phyloP scores from a whole-genome alignment of 2,113 vertebrate species.

The Pica pica region DNA sequence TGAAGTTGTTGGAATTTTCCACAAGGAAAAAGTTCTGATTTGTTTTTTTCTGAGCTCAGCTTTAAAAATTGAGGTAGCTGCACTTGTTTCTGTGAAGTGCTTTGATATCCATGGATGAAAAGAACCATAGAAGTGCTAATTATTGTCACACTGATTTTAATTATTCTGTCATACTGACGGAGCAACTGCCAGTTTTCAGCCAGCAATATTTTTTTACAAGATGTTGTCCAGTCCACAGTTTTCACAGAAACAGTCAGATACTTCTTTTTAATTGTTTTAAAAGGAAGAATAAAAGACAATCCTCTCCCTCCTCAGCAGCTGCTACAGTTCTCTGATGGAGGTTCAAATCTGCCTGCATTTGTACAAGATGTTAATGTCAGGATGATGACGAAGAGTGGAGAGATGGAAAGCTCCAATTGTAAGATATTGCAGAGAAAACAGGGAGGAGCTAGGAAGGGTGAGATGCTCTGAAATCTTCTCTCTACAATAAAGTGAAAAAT shows the following conservation, averaged over 20 bases:
- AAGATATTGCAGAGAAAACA: background rate
- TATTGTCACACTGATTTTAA: conserved; percentile 62
- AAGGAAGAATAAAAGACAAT: background rate
- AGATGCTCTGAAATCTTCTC: background rate
- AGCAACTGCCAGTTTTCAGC: conserved; percentile 36
- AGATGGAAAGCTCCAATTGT: background rate
- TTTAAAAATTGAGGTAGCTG: conserved; percentile 59
- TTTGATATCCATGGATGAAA: conserved; percentile 64
- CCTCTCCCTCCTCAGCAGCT: background rate
- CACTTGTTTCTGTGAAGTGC: conserved; percentile 51
- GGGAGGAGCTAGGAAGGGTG: background rate
- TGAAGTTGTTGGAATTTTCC: conserved; percentile 45
- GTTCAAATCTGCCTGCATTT: background rate
- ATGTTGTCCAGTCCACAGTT: conserved; percentile 15
- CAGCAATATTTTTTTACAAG: background rate
- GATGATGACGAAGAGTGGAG: background rate
- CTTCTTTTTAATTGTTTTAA: conserved; percentile 25
- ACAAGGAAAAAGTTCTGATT: background rate
- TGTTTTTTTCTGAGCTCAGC: conserved; percentile 1
- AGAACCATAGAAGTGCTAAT: conserved; percentile 64
- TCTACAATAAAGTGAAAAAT: background rate
- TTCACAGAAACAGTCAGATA: background rate
- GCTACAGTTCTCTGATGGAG: background rate
- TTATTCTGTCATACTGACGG: conserved; percentile 40
- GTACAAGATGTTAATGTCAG: background rate